Evolutionary conservation across 1,140 invertebrate species (phyloP).

Genomic region (Sycobia sp.): DNA sequence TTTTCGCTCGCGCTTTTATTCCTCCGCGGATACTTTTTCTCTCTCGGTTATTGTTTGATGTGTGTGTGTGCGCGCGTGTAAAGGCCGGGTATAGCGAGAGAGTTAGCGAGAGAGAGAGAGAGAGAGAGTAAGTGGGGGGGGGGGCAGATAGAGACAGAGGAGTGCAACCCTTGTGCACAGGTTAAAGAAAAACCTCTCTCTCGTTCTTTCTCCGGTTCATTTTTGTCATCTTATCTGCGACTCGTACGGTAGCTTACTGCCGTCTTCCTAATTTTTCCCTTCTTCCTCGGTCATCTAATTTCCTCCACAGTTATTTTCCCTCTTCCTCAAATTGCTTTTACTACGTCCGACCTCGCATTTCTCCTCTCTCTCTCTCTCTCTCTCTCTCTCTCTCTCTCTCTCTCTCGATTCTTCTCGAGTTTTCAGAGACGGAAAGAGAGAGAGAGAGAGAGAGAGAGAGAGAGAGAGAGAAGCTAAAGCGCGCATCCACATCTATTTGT

Average conservation of each 20-base stretch:
- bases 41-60: background rate
- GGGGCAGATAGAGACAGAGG: no score
- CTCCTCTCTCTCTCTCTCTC: background rate
- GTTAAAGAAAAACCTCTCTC: no score
- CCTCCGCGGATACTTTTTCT: background rate
- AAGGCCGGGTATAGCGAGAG: background rate
- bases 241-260: background rate
- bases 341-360: slow-evolving; percentile 1
- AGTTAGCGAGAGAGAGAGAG: no score
- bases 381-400: background rate
- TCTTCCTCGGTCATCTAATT: background rate
- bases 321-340: slow-evolving; percentile 16
- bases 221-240: slow-evolving; percentile 14
- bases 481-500: slow-evolving; percentile 6
- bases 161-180: no score
- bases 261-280: slow-evolving; percentile 7
- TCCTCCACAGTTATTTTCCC: background rate
- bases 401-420: slow-evolving; percentile 8
- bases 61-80: background rate
- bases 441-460: no score
- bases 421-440: no score
- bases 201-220: background rate
- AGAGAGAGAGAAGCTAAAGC: no score
- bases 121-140: no score
- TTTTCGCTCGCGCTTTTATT: background rate